Conservation (phyloP, 2,113 vertebrate species). For the Plotosus lineatus region DNA sequence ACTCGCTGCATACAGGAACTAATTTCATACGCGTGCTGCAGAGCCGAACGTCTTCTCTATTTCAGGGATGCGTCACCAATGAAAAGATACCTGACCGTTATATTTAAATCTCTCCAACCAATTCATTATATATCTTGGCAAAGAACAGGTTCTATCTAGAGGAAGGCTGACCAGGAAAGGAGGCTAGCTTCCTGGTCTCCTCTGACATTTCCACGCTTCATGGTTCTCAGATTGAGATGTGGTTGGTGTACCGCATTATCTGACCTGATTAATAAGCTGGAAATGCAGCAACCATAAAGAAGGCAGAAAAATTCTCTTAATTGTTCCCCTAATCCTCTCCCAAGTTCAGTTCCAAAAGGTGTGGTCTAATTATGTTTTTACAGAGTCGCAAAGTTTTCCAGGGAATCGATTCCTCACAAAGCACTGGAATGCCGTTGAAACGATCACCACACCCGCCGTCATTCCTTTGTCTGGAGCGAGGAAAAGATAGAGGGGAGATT, state of each 20-base stretch:
- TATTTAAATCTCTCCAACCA: not conserved
- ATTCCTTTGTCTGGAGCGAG: slow-evolving; percentile 33
- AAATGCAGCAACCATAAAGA: not conserved
- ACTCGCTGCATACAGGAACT: slow-evolving; percentile 23
- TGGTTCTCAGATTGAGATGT: not conserved
- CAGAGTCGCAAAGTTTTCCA: not conserved
- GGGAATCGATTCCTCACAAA: slow-evolving; percentile 15
- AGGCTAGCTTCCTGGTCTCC: not conserved
- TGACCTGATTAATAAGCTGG: not conserved
- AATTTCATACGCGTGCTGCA: slow-evolving; percentile 1
- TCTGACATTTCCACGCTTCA: not conserved
- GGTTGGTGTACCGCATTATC: not conserved
- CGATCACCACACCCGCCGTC: slow-evolving; percentile 40
- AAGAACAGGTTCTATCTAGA: not conserved
- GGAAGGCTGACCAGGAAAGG: not conserved
- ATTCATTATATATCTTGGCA: not conserved
- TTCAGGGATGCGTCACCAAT: not conserved
- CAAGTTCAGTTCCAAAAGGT: not conserved
- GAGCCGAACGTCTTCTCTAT: not conserved
- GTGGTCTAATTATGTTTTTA: slow-evolving; percentile 14
- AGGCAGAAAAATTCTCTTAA: not conserved
- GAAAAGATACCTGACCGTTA: not conserved
- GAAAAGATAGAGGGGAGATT: not conserved
- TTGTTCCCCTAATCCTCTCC: not conserved
- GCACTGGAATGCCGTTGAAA: slow-evolving; percentile 36